Evolutionary conservation across 2,797 vertebrate species (phyloP).

Genomic region (Brachymystax lenok): DNA sequence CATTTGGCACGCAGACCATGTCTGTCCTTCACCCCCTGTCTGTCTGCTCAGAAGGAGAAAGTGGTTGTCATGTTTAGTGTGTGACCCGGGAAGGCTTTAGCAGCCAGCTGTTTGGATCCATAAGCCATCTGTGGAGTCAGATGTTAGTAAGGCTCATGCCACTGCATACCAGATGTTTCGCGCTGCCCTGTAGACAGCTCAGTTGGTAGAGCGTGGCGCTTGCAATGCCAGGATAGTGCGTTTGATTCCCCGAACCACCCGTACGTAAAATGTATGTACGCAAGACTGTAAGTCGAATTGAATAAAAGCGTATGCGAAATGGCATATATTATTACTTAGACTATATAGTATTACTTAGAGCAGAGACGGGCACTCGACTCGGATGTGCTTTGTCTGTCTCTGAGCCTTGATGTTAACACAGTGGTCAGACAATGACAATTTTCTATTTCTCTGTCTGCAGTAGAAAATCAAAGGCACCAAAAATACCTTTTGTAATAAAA

Average conservation of each 20-base stretch:
- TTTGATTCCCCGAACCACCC: too few species aligned
- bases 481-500: not conserved
- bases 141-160: conserved; percentile 43
- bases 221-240: too few species aligned
- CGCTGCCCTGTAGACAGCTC: not conserved
- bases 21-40: not conserved
- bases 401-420: not conserved
- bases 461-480: not conserved
- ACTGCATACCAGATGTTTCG: too few species aligned
- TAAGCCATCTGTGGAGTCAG: conserved; percentile 55
- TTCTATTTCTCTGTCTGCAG: not conserved
- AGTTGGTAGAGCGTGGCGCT: too few species aligned
- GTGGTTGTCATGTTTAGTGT: not conserved
- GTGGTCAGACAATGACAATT: too few species aligned
- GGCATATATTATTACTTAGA: too few species aligned
- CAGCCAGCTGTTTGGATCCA: conserved; percentile 49
- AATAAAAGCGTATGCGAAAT: too few species aligned
- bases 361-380: too few species aligned
- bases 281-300: too few species aligned
- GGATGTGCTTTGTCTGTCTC: not conserved
- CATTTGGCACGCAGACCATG: too few species aligned
- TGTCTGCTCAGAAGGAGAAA: not conserved
- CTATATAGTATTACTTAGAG: too few species aligned
- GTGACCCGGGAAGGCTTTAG: not conserved
- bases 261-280: not conserved